Base-by-base conservation (phyloP, 1,140 invertebrate genomes). In the Diachasmimorpha longicaudata region DNA sequence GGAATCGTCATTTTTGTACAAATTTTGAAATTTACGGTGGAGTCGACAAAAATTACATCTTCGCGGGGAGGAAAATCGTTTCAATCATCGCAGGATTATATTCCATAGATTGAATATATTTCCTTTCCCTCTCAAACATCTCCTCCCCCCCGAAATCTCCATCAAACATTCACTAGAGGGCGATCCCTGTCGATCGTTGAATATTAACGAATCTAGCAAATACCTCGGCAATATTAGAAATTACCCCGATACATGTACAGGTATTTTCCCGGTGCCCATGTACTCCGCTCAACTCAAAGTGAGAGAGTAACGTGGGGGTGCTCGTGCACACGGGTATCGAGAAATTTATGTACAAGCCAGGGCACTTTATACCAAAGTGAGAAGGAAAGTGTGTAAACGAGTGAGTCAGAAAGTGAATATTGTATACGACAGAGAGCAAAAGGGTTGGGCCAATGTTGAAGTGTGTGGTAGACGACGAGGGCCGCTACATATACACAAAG, bases 381-480 rank as follows among this genome's bases (percentile, higher is more conserved):
- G 66, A 66, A 48, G 16, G 73, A 21, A 74, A 44, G 25, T 16
- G 42, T 42, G 39, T 21, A 25, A 67, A 19, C n/a, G 72, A 46
- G 73, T 52, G 48, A 63, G 58, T 14, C 58, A 68, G 72, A 46
- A 16, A 69, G 58, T 63, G 74, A 36, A 48, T 39, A 67, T 70
- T 70, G 31, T 48, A 72, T 36, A 36, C n/a, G 44, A 75, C 25
- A 70, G 31, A 63, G 74, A 70, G 80, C 77, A 80, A 83, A 83
- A 81, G 80, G 75, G 82, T 73, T 66, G 16, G 21, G 69, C 4
- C 36, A 11, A 70, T 52, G 68, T n/a, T 16, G 21, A 74, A 76
- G 71, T 39, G 70, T 76, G 67, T 77, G 31, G 77, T 66, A 79
- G 74, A 74, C 76, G 44, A 44, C 13, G 16, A 37, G 16, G 13